Percentiles rank a stretch among this genome's conserved stretches.
Evolutionary conservation across 1,140 invertebrate genomes (phyloP).

Genomic region (Colletes latitarsis): DNA sequence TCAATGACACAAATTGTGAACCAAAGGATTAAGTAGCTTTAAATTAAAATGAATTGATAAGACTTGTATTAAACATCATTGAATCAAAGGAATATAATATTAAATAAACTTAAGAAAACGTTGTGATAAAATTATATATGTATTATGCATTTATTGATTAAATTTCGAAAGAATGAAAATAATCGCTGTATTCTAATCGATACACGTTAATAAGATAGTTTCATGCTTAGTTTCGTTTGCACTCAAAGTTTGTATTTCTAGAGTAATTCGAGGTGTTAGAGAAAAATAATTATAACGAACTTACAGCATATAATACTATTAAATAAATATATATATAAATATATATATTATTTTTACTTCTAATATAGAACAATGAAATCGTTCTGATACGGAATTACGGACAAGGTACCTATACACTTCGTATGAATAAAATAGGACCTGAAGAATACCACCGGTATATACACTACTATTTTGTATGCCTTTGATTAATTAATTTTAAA

Average conservation of each 20-base stretch:
- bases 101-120: neutral
- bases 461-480: too few species aligned
- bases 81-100: neutral
- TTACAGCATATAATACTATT: neutral
- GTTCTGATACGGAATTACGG: too few species aligned
- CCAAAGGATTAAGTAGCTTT: conserved; percentile 14
- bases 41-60: neutral
- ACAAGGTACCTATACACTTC: too few species aligned
- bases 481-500: too few species aligned
- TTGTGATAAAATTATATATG: neutral
- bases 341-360: too few species aligned
- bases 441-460: too few species aligned
- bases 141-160: neutral
- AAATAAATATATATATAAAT: conserved; percentile 1
- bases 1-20: neutral
- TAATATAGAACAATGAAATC: too few species aligned
- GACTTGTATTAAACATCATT: neutral
- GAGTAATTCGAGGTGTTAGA: too few species aligned
- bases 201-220: neutral
- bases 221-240: neutral
- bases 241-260: neutral
- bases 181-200: neutral
- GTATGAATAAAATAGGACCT: too few species aligned
- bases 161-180: neutral
- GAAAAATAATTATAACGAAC: too few species aligned